A percentile compares a stretch with the other conserved stretches of the same genome.
These are phyloP conservation scores for Cryptus viduatorius DNA, from an alignment of 2,888 invertebrate species.

Conservation along the genomic window DNA sequence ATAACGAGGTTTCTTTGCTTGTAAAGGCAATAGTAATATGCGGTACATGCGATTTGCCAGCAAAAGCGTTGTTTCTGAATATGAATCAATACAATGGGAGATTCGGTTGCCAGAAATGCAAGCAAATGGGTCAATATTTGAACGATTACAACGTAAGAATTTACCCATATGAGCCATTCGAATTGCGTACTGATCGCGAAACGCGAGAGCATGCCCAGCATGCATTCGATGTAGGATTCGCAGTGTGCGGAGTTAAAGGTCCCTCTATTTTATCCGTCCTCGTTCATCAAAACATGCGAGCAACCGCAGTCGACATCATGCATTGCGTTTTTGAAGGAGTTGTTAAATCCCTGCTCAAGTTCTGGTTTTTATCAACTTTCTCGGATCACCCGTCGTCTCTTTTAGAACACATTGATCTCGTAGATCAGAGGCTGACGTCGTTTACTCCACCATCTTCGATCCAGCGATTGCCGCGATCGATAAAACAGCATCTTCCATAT, in stretches of 20 bases:
- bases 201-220: not conserved
- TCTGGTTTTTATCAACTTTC: constrained; percentile 9
- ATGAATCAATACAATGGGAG: constrained; percentile 24
- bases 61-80: not conserved
- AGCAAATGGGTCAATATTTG: not conserved
- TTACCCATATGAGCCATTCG: not conserved
- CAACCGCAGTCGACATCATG: constrained; percentile 31
- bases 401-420: not conserved
- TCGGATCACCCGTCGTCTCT: constrained; percentile 22
- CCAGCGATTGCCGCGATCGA: constrained; percentile 37
- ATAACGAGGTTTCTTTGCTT: not conserved
- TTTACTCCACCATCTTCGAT: constrained; percentile 38
- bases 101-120: constrained; percentile 8
- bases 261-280: not conserved
- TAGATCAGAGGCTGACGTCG: constrained; percentile 10
- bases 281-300: constrained; percentile 2
- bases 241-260: constrained; percentile 36
- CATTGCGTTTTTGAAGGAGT: constrained; percentile 45
- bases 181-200: constrained; percentile 12
- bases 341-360: constrained; percentile 5
- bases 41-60: constrained; percentile 13
- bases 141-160: constrained; percentile 1
- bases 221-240: not conserved
- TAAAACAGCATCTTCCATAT: constrained; percentile 10
- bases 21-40: constrained; percentile 30